Base-by-base conservation (phyloP, 2,797 vertebrate species). In the Hypotaenidia okinawae region DNA sequence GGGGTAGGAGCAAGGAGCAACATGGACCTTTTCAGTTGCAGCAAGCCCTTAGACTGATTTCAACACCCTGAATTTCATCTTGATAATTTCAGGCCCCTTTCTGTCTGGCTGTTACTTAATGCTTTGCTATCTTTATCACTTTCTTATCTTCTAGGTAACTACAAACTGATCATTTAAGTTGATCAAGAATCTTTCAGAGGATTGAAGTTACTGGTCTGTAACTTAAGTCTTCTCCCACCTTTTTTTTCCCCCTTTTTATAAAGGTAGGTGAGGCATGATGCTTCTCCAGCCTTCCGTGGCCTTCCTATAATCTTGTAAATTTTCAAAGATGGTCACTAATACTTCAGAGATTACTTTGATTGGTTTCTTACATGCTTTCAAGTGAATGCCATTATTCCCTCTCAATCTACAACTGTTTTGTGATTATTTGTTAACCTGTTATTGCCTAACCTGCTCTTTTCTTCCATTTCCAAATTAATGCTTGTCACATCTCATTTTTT, bases 61-160 rank as follows among this genome's bases (percentile, higher is more conserved):
- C 63, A 75, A 9, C 30, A 51, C 27, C 10, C 10, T 49, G 52
- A 43, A 63, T 92, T 84, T 83, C 79, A 30, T 67, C 79, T 68
- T 89, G 61, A 43, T 64, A 59, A 73, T 83, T 77, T 85, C 72
- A 61, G 58, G 19, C 37, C 45, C 43, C 22, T 92, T 92, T 85
- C 64, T 79, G 5, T 82, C 78, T 83, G 72, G 37, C 81, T 85
- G 72, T 91, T 87, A 89, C 90, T 95, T 95, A 96, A 83, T 89
- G 45, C 89, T 89, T 92, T 94, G 77, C 63, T 96, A 30, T 95
- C 77, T 97, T 93, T 95, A 97, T 96, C 30, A 33, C 87, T 95
- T 96, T 96, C 94, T 96, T 96, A 94, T 96, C 76, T 96, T 95
- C 32, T 95, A 95, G 95, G 94, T 97, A 93, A 95, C 94, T 92